Conservation (phyloP, 2,888 invertebrate species). For the Ormia ochracea region DNA sequence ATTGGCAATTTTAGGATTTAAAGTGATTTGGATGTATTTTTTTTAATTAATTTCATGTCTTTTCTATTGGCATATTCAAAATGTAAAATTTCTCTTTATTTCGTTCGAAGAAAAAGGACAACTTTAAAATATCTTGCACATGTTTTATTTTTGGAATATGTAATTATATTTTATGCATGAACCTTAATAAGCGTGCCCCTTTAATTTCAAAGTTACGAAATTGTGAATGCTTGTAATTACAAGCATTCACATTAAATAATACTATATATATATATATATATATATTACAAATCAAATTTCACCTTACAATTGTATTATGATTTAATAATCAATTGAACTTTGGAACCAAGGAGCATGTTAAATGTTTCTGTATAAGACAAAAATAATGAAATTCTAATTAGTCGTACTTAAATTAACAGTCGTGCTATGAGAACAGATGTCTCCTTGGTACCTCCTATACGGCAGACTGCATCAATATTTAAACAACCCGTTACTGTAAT, state of each 20-base stretch:
- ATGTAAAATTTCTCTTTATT: background rate
- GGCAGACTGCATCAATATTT: constrained; percentile 98
- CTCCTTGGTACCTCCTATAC: constrained; percentile 93
- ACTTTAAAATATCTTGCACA: constrained; percentile 31
- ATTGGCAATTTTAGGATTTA: constrained; percentile 46
- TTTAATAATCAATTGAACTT: background rate
- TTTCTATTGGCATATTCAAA: constrained; percentile 47
- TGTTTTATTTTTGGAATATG: constrained; percentile 1
- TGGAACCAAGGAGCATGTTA: background rate
- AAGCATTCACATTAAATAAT: background rate
- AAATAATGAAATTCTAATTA: constrained; percentile 62
- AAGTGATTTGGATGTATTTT: constrained; percentile 16
- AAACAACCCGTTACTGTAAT: constrained; percentile 98
- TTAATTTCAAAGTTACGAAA: constrained; percentile 40
- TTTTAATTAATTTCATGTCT: constrained; percentile 20
- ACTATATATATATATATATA: background rate
- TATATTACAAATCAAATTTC: background rate
- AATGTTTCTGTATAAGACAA: background rate
- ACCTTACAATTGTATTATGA: background rate
- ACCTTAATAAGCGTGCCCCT: background rate
- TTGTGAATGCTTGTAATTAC: background rate
- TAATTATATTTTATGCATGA: constrained; percentile 40
- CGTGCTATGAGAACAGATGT: constrained; percentile 90
- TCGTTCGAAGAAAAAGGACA: background rate
- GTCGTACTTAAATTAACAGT: constrained; percentile 74